Evolutionary conservation across 2,888 invertebrate species (phyloP).

Genomic region (Dione vanillae): DNA sequence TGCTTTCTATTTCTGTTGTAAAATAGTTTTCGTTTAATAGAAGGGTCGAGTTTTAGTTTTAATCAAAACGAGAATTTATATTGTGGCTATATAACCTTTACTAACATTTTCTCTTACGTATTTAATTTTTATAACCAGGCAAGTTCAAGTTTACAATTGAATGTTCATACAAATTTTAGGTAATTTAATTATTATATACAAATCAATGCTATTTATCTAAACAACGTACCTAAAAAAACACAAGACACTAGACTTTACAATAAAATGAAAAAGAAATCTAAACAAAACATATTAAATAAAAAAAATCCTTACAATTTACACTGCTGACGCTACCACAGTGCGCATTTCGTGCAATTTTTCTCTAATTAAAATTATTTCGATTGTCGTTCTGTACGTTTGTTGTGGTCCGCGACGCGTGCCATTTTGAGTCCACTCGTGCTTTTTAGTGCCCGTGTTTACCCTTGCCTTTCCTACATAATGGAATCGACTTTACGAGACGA

Average conservation of each 20-base stretch:
- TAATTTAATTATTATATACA: too few species aligned
- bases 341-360: constrained; percentile 79
- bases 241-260: background rate
- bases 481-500: constrained; percentile 57
- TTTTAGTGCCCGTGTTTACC: constrained; percentile 81
- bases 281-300: background rate
- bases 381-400: constrained; percentile 81
- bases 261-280: background rate
- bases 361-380: constrained; percentile 84
- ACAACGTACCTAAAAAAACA: too few species aligned
- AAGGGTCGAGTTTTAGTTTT: background rate
- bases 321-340: constrained; percentile 61
- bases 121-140: too few species aligned
- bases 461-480: constrained; percentile 70
- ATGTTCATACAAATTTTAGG: background rate
- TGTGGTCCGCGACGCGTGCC: constrained; percentile 80
- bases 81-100: too few species aligned
- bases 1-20: background rate
- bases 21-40: background rate
- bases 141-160: background rate
- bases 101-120: too few species aligned
- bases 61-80: background rate
- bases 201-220: too few species aligned
- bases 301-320: constrained; percentile 24
- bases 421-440: constrained; percentile 76